Evolutionary conservation across 2,113 vertebrate species (phyloP).

Genomic region (Arothron firmamentum): DNA sequence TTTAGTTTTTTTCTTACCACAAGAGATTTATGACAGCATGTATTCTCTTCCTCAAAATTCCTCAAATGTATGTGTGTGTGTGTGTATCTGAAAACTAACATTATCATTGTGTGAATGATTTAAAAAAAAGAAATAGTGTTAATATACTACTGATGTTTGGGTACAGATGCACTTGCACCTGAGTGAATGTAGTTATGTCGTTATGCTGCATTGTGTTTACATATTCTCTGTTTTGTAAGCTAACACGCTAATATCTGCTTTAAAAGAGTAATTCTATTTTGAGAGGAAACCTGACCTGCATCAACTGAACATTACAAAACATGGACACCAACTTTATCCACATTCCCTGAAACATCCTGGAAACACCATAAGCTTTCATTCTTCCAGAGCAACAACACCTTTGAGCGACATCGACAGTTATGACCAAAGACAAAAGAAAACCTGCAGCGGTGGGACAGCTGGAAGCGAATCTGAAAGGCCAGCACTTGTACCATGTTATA

Average conservation of each 20-base stretch:
- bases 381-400: constrained; percentile 27
- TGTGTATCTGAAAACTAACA: constrained; percentile 53
- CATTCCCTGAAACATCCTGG: constrained; percentile 23
- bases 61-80: constrained; percentile 29
- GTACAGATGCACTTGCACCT: constrained; percentile 75
- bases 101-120: constrained; percentile 42
- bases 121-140: constrained; percentile 38
- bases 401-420: constrained; percentile 37
- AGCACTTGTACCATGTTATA: constrained; percentile 63
- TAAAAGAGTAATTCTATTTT: constrained; percentile 41
- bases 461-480: constrained; percentile 44
- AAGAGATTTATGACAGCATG: constrained; percentile 42
- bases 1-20: neutral
- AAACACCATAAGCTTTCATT: constrained; percentile 29
- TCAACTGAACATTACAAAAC: constrained; percentile 18
- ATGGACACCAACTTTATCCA: constrained; percentile 24
- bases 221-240: constrained; percentile 56
- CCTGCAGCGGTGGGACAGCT: constrained; percentile 33
- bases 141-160: constrained; percentile 63
- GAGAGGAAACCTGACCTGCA: constrained; percentile 41
- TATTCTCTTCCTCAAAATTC: constrained; percentile 35
- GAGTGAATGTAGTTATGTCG: constrained; percentile 68
- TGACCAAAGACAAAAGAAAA: constrained; percentile 53
- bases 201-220: constrained; percentile 61
- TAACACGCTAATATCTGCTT: constrained; percentile 57